A percentile compares a stretch with the other conserved stretches of the same genome.
Conservation (phyloP, 2,113 vertebrate genomes). For the Periophthalmodon schlosseri region DNA sequence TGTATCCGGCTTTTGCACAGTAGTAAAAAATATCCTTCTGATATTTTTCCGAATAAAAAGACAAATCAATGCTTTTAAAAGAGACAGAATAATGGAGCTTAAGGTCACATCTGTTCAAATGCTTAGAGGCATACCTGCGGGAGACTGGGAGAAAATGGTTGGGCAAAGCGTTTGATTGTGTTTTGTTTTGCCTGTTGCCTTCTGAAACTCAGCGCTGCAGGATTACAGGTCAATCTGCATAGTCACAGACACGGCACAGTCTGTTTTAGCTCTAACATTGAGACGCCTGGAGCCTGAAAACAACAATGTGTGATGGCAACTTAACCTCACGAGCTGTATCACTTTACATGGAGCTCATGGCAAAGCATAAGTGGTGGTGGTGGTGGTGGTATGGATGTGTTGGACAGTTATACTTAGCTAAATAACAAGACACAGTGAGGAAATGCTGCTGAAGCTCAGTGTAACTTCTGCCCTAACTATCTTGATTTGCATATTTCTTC, state of each 20-base stretch:
- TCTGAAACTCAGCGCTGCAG: conserved; percentile 9
- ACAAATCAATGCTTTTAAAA: conserved; percentile 20
- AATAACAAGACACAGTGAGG: not conserved
- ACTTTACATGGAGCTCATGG: not conserved
- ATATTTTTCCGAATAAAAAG: conserved; percentile 25
- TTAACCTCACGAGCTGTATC: not conserved
- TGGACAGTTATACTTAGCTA: not conserved
- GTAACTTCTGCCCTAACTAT: too few relatives aligned
- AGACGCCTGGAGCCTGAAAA: conserved; percentile 24
- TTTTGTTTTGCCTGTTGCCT: not conserved
- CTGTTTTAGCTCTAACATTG: conserved; percentile 10
- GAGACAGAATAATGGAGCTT: conserved; percentile 11
- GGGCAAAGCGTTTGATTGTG: conserved; percentile 1
- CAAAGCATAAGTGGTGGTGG: not conserved
- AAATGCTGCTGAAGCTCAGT: too few relatives aligned
- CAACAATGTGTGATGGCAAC: conserved; percentile 3
- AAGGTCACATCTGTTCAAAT: conserved; percentile 34
- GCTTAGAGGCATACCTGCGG: conserved; percentile 22
- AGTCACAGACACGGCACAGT: conserved; percentile 11
- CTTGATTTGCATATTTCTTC: too few relatives aligned
- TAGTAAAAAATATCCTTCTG: conserved; percentile 27
- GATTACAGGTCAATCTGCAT: conserved; percentile 14
- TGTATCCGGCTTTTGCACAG: conserved; percentile 7
- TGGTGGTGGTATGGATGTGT: not conserved
- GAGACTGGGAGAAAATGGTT: not conserved